A percentile compares a stretch with the other conserved stretches of the same genome.
Evolutionary conservation across 2,113 vertebrate genomes (phyloP).

Genomic region (Addax nasomaculatus): DNA sequence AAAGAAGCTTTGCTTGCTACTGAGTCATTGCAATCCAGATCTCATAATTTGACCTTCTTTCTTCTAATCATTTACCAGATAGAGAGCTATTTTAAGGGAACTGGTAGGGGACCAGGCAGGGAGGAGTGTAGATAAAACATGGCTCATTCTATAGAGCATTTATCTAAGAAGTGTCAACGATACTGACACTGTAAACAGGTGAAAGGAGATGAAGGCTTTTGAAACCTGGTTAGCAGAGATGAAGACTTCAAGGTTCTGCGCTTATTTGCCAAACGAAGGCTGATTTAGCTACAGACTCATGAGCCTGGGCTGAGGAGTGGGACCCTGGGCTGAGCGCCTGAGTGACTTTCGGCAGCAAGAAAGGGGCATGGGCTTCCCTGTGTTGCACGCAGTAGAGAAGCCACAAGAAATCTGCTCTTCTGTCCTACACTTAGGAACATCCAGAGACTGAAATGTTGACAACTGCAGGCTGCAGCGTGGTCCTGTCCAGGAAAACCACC

Average conservation of each 20-base stretch:
- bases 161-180: neutral
- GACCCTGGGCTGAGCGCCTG: neutral
- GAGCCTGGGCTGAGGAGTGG: neutral
- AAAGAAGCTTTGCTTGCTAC: neutral
- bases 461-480: neutral
- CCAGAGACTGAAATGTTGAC: constrained; percentile 12
- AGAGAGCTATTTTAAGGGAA: neutral
- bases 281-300: neutral
- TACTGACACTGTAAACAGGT: neutral
- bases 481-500: neutral
- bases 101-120: rapidly evolving
- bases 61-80: constrained; percentile 31
- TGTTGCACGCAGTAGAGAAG: neutral
- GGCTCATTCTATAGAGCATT: neutral
- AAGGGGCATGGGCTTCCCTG: neutral
- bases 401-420: neutral
- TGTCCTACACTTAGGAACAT: neutral
- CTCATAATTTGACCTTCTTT: neutral
- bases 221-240: neutral
- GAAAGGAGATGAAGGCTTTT: neutral
- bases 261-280: neutral
- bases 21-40: neutral
- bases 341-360: neutral
- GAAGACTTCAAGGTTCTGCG: neutral
- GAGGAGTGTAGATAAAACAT: neutral